phyloP scores from a whole-genome alignment of 2,888 invertebrate genomes.

The Atherix ibis region DNA sequence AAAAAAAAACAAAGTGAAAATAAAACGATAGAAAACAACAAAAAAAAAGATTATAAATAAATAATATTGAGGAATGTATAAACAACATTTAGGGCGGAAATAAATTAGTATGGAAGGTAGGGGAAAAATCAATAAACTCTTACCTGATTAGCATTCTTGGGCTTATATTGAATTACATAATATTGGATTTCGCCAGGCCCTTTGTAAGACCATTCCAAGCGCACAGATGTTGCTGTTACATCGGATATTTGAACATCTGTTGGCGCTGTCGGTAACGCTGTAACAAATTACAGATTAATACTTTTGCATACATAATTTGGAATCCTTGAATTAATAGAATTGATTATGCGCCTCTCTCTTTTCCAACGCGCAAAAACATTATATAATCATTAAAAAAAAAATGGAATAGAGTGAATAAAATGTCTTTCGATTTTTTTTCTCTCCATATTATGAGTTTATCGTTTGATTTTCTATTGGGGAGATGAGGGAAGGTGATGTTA shows the following conservation, averaged over 20 bases:
- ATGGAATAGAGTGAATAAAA: too few relatives aligned
- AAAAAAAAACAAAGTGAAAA: too few relatives aligned
- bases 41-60: slow-evolving; percentile 2
- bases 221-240: slow-evolving; percentile 84
- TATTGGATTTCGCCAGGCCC: slow-evolving; percentile 82
- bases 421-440: neutral
- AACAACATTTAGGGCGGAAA: too few relatives aligned
- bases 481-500: too few relatives aligned
- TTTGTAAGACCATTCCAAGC: slow-evolving; percentile 84
- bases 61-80: too few relatives aligned
- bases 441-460: neutral
- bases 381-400: too few relatives aligned
- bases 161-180: slow-evolving; percentile 93
- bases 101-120: too few relatives aligned
- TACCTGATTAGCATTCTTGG: slow-evolving; percentile 74
- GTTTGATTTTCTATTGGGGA: neutral
- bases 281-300: too few relatives aligned
- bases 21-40: too few relatives aligned
- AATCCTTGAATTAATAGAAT: neutral
- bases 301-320: neutral
- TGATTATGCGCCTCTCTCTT: too few relatives aligned
- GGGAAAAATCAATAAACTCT: too few relatives aligned
- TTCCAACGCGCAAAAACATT: neutral
- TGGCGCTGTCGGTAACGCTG: slow-evolving; percentile 84
- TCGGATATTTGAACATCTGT: slow-evolving; percentile 81